A percentile compares a stretch with the other conserved stretches of the same genome.
These are phyloP conservation scores for Mormyrops attenuatus DNA, from an alignment of 2,797 vertebrate species.

Conservation along the genomic window DNA sequence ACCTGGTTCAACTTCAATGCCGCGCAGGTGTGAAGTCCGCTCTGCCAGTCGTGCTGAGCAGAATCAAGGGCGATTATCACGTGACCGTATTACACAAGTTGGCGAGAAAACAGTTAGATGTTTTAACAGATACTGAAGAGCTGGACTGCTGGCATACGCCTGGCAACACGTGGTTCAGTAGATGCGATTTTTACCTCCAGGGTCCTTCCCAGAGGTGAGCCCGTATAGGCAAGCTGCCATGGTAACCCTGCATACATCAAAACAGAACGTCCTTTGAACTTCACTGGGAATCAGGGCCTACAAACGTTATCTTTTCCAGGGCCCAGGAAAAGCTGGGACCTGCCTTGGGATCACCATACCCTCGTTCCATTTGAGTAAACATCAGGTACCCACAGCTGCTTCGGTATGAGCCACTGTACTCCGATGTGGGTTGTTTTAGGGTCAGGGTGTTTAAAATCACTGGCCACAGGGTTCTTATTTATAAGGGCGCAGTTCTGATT, in stretches of 20 bases:
- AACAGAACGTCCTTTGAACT: background rate
- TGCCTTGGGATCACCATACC: background rate
- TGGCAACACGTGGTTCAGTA: background rate
- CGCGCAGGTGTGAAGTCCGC: background rate
- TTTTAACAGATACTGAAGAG: background rate
- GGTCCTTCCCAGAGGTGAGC: background rate
- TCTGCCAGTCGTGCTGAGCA: background rate
- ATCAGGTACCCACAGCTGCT: background rate
- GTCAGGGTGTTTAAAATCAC: background rate
- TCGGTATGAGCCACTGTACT: background rate
- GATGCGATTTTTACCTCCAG: background rate
- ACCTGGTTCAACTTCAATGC: background rate
- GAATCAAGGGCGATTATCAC: background rate
- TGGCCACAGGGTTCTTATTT: background rate
- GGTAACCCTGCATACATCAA: background rate
- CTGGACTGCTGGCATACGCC: background rate
- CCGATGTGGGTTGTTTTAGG: background rate
- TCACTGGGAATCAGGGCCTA: background rate
- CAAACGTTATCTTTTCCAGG: background rate
- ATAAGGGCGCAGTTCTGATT: background rate
- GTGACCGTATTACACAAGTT: background rate
- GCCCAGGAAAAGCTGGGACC: background rate
- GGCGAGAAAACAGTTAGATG: background rate
- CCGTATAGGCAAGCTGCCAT: background rate
- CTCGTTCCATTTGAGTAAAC: background rate